Base-by-base conservation (phyloP, 2,888 invertebrate genomes). In the Phalera bucephala region DNA sequence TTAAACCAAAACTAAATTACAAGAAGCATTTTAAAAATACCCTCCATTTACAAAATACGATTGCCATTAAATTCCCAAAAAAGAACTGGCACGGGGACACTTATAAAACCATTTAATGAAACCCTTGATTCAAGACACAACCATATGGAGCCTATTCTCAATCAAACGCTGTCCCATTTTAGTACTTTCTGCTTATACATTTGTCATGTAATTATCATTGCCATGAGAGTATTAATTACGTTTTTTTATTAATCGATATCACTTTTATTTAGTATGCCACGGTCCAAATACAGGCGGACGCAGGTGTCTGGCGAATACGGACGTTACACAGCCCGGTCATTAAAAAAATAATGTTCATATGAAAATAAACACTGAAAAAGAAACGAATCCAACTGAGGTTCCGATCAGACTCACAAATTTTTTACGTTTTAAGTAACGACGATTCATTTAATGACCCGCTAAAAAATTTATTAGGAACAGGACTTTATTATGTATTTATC, bases 211-310 rank as follows among this genome's bases (percentile, higher is more conserved):
- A 58, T 65, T 58, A 61, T 56, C 54, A 52, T 63, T 60, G 60
- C 51, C 54, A 44, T 48, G 62, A 57, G 54, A 48, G 46, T 47
- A 45, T 52, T 64, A 62, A 66, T 70, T 65, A 61, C 48, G 43
- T 58, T 62, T n/a, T n/a, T 57, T 59, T 67, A 64, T 65, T 63
- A 64, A 67, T 65, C 62, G 56, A 61, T 67, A 64, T 59, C 55
- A 59, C 58, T 62, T 65, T 72, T 72, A 72, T 79, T 75, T 75
- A 76, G 73, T 66, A 66, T 62, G 54, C 47, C 59, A 54, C 68
- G 72, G 70, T 69, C 75, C 69, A 77, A 80, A 79, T 74, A 72
- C 52, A 65, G 72, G 80, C 86, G 87, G 87, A 86, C 73, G 85
- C 86, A 87, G 86, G 83, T 87, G 87, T 67, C 60, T 61, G 51